These are phyloP conservation scores for Chloebia gouldiae DNA, from an alignment of 2,113 vertebrate species.

Conservation along the genomic window DNA sequence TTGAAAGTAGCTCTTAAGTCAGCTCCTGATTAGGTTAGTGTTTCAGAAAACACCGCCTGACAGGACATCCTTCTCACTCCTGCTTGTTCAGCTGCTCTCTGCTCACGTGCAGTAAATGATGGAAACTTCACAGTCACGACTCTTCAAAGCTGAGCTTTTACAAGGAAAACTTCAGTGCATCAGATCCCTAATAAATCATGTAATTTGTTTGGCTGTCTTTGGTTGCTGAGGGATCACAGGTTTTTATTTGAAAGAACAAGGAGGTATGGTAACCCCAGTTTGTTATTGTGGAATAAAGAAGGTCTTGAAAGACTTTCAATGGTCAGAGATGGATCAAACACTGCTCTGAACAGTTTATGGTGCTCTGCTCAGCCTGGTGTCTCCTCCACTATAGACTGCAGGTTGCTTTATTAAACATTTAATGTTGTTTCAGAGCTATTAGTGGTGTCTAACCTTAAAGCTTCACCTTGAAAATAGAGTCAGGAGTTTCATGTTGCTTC, in stretches of 20 bases:
- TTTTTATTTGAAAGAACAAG: neutral
- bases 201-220: neutral
- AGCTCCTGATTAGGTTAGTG: neutral
- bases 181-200: neutral
- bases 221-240: neutral
- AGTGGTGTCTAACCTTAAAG: neutral
- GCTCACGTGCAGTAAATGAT: neutral
- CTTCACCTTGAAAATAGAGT: neutral
- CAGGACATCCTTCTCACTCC: neutral
- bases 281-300: neutral
- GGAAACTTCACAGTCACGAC: neutral
- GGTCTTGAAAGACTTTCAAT: neutral
- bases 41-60: neutral
- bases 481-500: neutral
- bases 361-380: neutral
- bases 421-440: neutral
- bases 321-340: neutral
- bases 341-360: neutral
- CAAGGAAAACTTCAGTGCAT: neutral
- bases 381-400: neutral
- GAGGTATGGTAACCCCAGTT: neutral
- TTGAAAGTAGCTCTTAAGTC: neutral
- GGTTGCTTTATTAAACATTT: neutral
- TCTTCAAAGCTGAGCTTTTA: neutral
- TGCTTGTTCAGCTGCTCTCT: fast-evolving